Conservation (phyloP, 2,113 vertebrate species). For the Nannospalax galili region DNA sequence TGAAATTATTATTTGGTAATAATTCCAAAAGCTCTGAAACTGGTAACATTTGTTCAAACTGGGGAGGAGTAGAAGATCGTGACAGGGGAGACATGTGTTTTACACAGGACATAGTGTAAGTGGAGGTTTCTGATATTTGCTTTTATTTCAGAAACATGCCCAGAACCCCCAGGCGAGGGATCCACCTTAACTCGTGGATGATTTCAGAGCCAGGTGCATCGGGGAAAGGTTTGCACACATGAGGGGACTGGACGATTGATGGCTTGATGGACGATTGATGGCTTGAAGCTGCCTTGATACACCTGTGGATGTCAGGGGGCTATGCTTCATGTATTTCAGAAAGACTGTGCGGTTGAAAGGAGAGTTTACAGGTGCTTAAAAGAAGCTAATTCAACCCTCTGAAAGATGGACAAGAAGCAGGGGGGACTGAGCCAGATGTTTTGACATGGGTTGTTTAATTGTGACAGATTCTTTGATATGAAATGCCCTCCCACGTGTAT, state of each 20-base stretch:
- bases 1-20: constrained; percentile 74
- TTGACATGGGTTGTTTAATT: not conserved
- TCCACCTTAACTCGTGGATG: constrained; percentile 11
- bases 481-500: not conserved
- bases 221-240: not conserved
- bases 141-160: constrained; percentile 34
- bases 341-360: not conserved
- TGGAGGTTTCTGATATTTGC: constrained; percentile 30
- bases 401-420: not conserved
- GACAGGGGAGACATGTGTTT: not conserved
- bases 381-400: constrained; percentile 3
- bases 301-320: not conserved
- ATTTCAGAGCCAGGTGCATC: constrained; percentile 32
- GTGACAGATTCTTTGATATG: not conserved
- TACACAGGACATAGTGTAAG: not conserved
- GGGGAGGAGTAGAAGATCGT: not conserved
- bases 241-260: constrained; percentile 18
- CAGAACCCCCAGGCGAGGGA: not conserved
- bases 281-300: not conserved
- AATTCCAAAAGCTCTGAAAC: constrained; percentile 44
- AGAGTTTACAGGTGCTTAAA: not conserved
- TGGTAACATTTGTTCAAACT: constrained; percentile 64
- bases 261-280: not conserved
- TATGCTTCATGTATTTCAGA: constrained; percentile 27
- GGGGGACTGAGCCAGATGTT: not conserved